A percentile compares a stretch with the other conserved stretches of the same genome.
Conservation (phyloP, 2,113 vertebrate species). For the Theropithecus gelada region DNA sequence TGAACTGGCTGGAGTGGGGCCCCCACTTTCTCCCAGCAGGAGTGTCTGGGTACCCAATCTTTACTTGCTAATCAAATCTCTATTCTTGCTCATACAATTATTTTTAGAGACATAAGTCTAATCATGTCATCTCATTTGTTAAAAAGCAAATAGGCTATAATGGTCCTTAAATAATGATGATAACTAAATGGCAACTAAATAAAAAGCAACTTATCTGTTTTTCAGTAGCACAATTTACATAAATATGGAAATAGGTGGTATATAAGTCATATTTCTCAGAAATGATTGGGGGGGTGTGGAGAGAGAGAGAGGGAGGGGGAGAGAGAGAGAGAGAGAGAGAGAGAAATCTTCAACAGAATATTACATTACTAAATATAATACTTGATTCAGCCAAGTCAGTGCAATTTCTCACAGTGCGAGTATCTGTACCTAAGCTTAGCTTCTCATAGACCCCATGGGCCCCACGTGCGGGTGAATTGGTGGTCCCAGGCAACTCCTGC, state of each 20-base stretch:
- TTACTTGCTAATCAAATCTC: neutral
- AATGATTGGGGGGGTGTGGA: neutral
- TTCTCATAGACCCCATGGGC: neutral
- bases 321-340: neutral
- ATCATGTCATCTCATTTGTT: constrained; percentile 22
- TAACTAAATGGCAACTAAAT: constrained; percentile 2
- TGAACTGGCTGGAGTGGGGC: neutral
- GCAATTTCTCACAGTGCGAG: neutral
- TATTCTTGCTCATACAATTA: neutral
- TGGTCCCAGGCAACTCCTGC: neutral
- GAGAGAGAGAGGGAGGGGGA: neutral
- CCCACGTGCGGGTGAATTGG: neutral
- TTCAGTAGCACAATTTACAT: neutral
- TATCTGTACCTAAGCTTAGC: neutral
- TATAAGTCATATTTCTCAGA: constrained; percentile 33
- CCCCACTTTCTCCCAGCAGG: neutral
- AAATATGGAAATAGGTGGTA: neutral
- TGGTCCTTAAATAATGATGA: constrained; percentile 16
- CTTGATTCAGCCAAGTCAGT: neutral
- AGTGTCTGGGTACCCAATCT: neutral
- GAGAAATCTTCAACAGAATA: neutral
- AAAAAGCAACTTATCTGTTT: constrained; percentile 24
- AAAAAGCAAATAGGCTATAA: neutral
- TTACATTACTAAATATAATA: neutral
- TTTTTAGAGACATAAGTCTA: constrained; percentile 25